Evolutionary conservation across 2,113 vertebrate genomes (phyloP), one percentile per base, ranked within the genome.

Genomic region (Petrocephalus microphthalmus): DNA sequence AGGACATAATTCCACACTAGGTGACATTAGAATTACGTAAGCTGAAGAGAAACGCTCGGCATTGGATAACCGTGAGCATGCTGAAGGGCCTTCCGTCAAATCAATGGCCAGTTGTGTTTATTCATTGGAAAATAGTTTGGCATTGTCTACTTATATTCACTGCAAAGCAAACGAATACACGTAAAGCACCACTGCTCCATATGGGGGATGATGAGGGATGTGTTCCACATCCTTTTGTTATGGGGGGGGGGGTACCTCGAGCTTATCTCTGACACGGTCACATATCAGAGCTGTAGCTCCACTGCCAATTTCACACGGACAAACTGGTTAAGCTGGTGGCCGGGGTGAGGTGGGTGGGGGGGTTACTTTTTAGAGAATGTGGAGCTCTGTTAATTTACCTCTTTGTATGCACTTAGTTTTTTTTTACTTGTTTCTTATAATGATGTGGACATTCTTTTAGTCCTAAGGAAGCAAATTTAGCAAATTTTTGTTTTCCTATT

Each of bases 301-400:
- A 25, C 82, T 47, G 49, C 20, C 1, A 10, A 84, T 29, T 52
- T 52, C 42, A 84, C 4, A 47, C n/a, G 82, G 82, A 78, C 71
- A 78, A 19, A 78, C 17, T 52, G 82, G 45, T 84, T 84, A 47
- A 84, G 47, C 82, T 85, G 29, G 84, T 85, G 84, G 29, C 37
- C 52, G 5, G 51, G n/a, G n/a, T n/a, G n/a, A n/a, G n/a, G n/a
- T n/a, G n/a, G n/a, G n/a, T n/a, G n/a, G n/a, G n/a, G 10, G 78
- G 52, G 6, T 33, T 20, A 85, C 15, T 3, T 37, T 56, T 85
- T 52, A 19, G 52, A 33, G 89, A 94, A 94, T 94, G 94, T 94
- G 94, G 94, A 94, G 94, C 93, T 91, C 94, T 94, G 94, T 94
- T 95, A 94, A 93, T 93, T 91, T 22, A 37, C 82, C 90, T 5